Evolutionary conservation across 2,113 vertebrate species (phyloP).

Genomic region (Dasyprocta punctata): DNA sequence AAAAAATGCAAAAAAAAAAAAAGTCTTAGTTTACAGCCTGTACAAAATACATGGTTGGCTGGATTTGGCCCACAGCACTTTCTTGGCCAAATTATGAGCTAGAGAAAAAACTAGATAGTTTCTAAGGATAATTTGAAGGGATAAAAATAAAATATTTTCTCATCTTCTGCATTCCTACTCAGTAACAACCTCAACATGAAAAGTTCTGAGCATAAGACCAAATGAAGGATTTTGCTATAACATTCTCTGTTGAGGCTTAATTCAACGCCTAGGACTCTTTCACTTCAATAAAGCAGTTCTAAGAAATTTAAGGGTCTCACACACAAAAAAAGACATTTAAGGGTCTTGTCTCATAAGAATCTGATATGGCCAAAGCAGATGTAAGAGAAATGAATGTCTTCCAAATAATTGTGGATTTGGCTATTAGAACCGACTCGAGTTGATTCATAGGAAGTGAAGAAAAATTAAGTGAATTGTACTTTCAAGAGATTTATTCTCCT

Average conservation of each 20-base stretch:
- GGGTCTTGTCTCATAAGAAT: background rate
- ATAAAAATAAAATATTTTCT: background rate
- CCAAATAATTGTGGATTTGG: background rate
- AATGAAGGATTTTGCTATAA: background rate
- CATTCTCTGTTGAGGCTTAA: background rate
- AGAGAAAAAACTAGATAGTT: background rate
- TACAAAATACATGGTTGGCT: background rate
- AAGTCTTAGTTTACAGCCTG: background rate
- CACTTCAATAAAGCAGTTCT: background rate
- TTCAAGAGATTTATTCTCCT: background rate
- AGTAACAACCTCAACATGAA: background rate
- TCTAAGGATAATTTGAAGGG: background rate
- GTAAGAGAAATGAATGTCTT: background rate
- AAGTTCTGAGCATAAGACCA: background rate
- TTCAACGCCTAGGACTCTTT: background rate
- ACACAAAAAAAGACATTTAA: background rate
- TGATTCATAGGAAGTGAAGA: background rate
- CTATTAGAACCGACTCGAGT: background rate
- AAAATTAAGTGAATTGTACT: background rate
- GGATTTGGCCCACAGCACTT: background rate
- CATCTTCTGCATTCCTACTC: background rate
- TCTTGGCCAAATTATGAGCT: background rate
- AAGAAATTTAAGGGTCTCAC: background rate
- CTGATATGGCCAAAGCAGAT: background rate
- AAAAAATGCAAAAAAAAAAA: background rate